These are phyloP conservation scores for Holothuria scabra DNA, from an alignment of 53 echinoderm and acorn worm genomes.

Conservation along the genomic window DNA sequence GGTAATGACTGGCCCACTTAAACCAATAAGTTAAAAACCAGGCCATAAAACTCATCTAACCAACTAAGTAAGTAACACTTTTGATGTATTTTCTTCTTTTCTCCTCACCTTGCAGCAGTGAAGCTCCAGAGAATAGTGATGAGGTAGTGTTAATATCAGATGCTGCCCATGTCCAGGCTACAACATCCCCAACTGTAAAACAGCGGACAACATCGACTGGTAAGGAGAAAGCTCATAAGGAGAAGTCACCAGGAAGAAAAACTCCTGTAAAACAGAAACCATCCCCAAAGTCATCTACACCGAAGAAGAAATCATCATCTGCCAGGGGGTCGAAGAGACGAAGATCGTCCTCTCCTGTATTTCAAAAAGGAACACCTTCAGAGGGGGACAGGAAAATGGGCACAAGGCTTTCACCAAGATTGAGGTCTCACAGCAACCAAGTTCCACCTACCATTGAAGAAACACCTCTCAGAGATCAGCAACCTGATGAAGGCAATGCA, in stretches of 20 bases:
- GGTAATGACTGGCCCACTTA: no score
- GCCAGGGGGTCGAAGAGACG: constrained; percentile 8
- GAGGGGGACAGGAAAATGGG: not conserved
- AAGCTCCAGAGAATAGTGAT: not conserved
- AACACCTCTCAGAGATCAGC: no score
- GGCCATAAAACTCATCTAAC: no score
- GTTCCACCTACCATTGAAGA: no score
- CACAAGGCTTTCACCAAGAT: constrained; percentile 27
- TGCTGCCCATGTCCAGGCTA: not conserved
- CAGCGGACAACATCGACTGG: no score
- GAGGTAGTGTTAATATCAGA: constrained; percentile 34
- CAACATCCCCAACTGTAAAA: not conserved
- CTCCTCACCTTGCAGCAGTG: not conserved
- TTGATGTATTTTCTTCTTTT: no score
- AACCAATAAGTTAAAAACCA: no score
- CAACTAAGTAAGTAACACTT: no score
- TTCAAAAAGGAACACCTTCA: not conserved
- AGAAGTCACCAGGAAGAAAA: not conserved
- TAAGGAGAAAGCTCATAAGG: no score
- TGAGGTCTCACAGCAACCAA: not conserved
- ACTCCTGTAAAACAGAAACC: not conserved
- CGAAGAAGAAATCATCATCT: not conserved
- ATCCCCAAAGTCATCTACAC: constrained; percentile 14
- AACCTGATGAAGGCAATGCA: no score
- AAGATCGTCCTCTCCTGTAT: not conserved